These are phyloP conservation scores for Hydrotaea cyrtoneurina DNA, from an alignment of 2,888 invertebrate species.

Conservation along the genomic window DNA sequence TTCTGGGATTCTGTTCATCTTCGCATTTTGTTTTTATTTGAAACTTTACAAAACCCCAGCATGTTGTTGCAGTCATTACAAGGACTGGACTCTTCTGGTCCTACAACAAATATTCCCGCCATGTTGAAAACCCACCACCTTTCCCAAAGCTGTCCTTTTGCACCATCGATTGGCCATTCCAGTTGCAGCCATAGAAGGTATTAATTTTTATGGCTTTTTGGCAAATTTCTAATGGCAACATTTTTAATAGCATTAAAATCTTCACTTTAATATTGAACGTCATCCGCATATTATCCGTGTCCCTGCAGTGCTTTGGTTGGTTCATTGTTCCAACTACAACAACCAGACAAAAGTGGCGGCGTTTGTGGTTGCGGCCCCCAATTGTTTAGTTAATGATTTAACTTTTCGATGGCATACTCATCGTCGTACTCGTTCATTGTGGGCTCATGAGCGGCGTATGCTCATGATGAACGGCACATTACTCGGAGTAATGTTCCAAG, in stretches of 20 bases:
- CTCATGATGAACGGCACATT: conserved; percentile 14
- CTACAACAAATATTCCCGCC: too few species aligned
- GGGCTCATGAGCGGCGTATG: background rate
- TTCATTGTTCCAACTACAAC: background rate
- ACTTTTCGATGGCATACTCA: conserved; percentile 47
- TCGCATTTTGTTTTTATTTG: too few species aligned
- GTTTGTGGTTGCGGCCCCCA: conserved; percentile 67
- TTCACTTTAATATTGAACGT: conserved; percentile 39
- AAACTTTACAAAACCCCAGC: too few species aligned
- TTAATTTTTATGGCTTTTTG: conserved; percentile 37
- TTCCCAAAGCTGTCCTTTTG: background rate
- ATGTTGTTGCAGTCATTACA: too few species aligned
- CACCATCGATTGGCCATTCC: background rate
- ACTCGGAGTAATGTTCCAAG: conserved; percentile 60
- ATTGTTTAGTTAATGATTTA: conserved; percentile 63
- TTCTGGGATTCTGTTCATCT: too few species aligned
- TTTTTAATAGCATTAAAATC: conserved; percentile 17
- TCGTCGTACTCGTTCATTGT: conserved; percentile 1
- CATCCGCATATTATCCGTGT: background rate
- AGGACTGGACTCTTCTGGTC: too few species aligned
- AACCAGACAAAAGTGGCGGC: conserved; percentile 39
- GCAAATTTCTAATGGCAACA: conserved; percentile 2
- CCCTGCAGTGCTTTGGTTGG: background rate
- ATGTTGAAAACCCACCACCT: too few species aligned
- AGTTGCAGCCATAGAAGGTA: background rate